Percentiles rank a stretch among this genome's conserved stretches.
Evolutionary conservation across 1,140 invertebrate species (phyloP).

Genomic region (Drosophila lacertosa): DNA sequence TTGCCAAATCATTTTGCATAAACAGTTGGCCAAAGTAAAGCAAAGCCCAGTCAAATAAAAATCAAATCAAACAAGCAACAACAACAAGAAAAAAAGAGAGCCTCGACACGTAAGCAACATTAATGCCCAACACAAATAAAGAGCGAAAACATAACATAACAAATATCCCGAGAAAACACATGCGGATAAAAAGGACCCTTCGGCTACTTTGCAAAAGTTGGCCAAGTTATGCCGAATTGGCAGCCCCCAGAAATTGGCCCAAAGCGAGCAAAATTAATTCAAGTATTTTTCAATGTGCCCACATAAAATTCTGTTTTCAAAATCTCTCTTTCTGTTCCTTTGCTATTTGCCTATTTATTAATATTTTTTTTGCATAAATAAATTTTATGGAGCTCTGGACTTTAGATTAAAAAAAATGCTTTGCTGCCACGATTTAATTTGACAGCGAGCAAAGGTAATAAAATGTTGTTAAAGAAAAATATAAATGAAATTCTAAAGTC

Average conservation of each 20-base stretch:
- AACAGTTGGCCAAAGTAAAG: constrained; percentile 35
- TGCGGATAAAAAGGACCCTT: constrained; percentile 6
- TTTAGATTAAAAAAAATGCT: constrained; percentile 27
- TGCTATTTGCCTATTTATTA: constrained; percentile 51
- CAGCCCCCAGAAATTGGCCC: constrained; percentile 34
- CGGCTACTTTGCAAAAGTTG: constrained; percentile 24
- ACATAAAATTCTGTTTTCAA: constrained; percentile 41
- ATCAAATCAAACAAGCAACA: constrained; percentile 44
- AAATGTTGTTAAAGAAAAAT: constrained; percentile 42
- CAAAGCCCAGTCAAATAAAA: constrained; percentile 35
- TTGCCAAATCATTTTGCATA: constrained; percentile 51
- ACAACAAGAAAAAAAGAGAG: constrained; percentile 21
- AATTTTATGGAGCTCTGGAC: constrained; percentile 27
- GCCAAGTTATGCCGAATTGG: constrained; percentile 68
- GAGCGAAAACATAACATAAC: constrained; percentile 26
- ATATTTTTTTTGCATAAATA: constrained; percentile 58
- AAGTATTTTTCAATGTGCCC: constrained; percentile 62
- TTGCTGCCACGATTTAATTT: constrained; percentile 49
- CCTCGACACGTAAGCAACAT: constrained; percentile 55
- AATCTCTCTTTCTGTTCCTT: constrained; percentile 7
- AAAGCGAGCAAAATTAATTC: constrained; percentile 70
- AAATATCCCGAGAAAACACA: constrained; percentile 25
- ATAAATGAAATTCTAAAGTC: constrained; percentile 1
- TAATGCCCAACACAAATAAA: constrained; percentile 60
- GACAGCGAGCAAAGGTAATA: constrained; percentile 38